These are phyloP conservation scores for Spodoptera frugiperda DNA, from an alignment of 1,140 invertebrate species.

Conservation along the genomic window DNA sequence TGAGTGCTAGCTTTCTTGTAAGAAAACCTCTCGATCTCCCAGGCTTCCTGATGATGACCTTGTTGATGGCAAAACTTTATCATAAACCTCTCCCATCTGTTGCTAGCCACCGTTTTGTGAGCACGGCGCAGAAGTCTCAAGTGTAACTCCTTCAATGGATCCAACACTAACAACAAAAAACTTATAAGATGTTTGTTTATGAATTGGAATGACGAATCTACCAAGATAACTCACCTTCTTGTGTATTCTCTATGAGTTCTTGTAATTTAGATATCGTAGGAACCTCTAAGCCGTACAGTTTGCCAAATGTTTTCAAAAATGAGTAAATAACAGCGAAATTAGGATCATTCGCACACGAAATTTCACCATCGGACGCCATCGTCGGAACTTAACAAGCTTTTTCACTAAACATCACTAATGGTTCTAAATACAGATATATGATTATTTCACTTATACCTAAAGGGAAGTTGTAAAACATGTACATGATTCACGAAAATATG, in stretches of 20 bases:
- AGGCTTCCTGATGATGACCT: constrained; percentile 94
- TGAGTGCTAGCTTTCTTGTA: constrained; percentile 96
- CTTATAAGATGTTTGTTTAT: constrained; percentile 79
- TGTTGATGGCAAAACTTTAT: constrained; percentile 97
- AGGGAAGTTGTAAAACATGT: constrained; percentile 83
- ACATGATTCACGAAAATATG: constrained; percentile 86
- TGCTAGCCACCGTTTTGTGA: constrained; percentile 93
- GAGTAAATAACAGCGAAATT: constrained; percentile 98
- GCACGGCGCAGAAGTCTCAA: constrained; percentile 95
- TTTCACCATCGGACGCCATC: constrained; percentile 94
- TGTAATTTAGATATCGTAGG: constrained; percentile 94
- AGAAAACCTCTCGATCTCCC: constrained; percentile 98
- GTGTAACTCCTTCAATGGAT: constrained; percentile 93
- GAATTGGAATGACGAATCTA: constrained; percentile 70
- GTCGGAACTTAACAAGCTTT: constrained; percentile 84
- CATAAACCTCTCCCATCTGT: constrained; percentile 96
- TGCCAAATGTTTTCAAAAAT: constrained; percentile 95
- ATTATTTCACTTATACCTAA: constrained; percentile 79
- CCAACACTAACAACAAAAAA: constrained; percentile 90
- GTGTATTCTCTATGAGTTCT: constrained; percentile 94
- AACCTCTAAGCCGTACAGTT: constrained; percentile 91
- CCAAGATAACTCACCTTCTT: constrained; percentile 90
- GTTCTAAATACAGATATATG: constrained; percentile 74
- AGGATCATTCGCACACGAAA: constrained; percentile 96
- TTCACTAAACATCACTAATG: constrained; percentile 78